Evolutionary conservation across 2,113 vertebrate species (phyloP).

Genomic region (Oryzias javanicus): DNA sequence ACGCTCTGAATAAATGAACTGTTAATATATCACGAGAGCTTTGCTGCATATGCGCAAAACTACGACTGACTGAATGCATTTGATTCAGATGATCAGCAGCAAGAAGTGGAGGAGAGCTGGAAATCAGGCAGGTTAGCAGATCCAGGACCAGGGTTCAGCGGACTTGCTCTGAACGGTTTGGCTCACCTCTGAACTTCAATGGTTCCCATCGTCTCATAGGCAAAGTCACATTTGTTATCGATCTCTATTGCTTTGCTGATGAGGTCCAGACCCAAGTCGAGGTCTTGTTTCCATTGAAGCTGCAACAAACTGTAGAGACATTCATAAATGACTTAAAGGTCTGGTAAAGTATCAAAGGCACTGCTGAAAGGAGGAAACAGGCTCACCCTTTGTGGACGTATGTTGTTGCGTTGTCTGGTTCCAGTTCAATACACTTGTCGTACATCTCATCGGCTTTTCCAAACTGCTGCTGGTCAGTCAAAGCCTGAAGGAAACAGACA

Average conservation of each 20-base stretch:
- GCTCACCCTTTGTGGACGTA: conserved; percentile 98
- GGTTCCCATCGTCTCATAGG: conserved; percentile 99
- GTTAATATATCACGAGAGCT: too few species aligned
- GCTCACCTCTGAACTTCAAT: conserved; percentile 98
- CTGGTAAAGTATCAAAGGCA: background rate
- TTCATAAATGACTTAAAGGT: conserved; percentile 1
- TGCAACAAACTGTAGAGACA: conserved; percentile 87
- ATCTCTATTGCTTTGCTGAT: conserved; percentile 99
- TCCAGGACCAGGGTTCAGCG: too few species aligned
- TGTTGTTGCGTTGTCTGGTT: conserved; percentile 97
- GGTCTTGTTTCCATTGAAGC: conserved; percentile 98
- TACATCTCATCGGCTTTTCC: conserved; percentile 99
- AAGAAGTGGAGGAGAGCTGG: too few species aligned
- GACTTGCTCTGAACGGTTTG: background rate
- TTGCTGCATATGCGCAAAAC: too few species aligned
- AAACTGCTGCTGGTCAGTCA: conserved; percentile 99
- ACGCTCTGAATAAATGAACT: too few species aligned
- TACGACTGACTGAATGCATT: too few species aligned
- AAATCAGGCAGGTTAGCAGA: too few species aligned
- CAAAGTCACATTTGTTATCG: conserved; percentile 99
- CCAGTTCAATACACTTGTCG: conserved; percentile 97
- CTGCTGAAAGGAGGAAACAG: background rate
- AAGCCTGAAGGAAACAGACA: conserved; percentile 76
- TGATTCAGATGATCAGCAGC: too few species aligned
- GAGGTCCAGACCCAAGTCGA: conserved; percentile 94